Base-by-base conservation (phyloP, 2,113 vertebrate genomes). In the Martes martes region DNA sequence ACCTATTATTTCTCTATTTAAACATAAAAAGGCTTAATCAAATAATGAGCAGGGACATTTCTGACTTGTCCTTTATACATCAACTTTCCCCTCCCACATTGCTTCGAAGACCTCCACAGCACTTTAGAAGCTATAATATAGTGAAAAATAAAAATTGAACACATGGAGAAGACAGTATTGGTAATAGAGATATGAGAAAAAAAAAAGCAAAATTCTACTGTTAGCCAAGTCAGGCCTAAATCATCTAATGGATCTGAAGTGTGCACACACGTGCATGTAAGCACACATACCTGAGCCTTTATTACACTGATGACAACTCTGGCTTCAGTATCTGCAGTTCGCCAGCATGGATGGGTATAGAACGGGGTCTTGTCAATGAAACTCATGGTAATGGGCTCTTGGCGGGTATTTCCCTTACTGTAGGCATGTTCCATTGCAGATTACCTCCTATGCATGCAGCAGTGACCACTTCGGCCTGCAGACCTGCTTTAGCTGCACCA, bases 391-490 rank as follows among this genome's bases (percentile, higher is more conserved):
- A 63, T 0, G 3, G n/a, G 14, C 50, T 78, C n/a, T 65, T 10
- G 5, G 33, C 42, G 24, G 9, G 2, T 26, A 82, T n/a, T 91
- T 73, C 4, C 9, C 76, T 6, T 7, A n/a, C 19, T 24, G 11
- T 31, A 42, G 15, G 15, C 50, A n/a, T 31, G 2, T 59, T 89
- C 2, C 4, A 31, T 89, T 82, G 21, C 67, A 95, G 86, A 97
- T 59, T 31, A 96, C 50, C 61, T 97, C 65, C 36, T 89, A 2
- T 16, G 55, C 96, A 50, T 78, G 57, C 83, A 98, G 23, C 81
- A 80, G 6, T 0, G 0, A 94, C 8, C 85, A 28, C 28, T 78
- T 52, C n/a, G 18, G 31, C 52, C 73, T 55, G 4, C 65, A 47
- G 8, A 2, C 23, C 55, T 91, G 95, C 52, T 90, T 84, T 11